These are phyloP conservation scores for Bucorvus abyssinicus DNA, from an alignment of 2,797 vertebrate genomes.

Conservation along the genomic window DNA sequence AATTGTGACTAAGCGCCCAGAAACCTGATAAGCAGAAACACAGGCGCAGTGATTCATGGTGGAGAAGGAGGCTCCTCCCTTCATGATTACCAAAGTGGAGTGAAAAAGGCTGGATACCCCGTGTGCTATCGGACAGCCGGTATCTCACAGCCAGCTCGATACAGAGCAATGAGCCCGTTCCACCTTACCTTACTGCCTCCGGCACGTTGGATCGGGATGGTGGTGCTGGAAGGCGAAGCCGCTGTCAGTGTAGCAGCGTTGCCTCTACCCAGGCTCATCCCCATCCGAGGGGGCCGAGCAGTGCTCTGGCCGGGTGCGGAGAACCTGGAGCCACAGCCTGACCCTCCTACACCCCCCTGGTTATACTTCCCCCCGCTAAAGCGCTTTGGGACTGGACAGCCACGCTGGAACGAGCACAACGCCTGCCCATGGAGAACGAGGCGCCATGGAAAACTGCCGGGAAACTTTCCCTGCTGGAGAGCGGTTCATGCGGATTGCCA, in stretches of 20 bases:
- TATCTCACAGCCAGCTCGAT: rapidly evolving
- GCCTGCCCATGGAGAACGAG: rapidly evolving
- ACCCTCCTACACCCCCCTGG: not conserved
- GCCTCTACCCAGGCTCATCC: rapidly evolving
- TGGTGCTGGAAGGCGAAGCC: not conserved
- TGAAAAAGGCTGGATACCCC: not conserved
- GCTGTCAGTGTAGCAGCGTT: not conserved
- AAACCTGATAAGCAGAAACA: not conserved
- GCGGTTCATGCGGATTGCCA: rapidly evolving
- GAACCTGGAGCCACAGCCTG: not conserved
- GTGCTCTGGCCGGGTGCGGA: too few species aligned
- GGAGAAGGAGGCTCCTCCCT: not conserved
- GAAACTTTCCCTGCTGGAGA: not conserved
- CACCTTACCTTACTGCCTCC: not conserved
- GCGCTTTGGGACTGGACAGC: rapidly evolving
- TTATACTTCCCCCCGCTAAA: not conserved
- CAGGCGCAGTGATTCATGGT: not conserved
- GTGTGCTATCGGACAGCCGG: rapidly evolving
- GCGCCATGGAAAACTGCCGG: not conserved
- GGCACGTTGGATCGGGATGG: rapidly evolving
- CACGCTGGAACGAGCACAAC: rapidly evolving
- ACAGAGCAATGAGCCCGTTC: not conserved
- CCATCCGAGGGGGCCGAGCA: not conserved
- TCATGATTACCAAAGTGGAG: not conserved
- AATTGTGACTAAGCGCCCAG: not conserved